Base-by-base conservation (phyloP, 2,113 vertebrate genomes). In the Chaetops frenatus region DNA sequence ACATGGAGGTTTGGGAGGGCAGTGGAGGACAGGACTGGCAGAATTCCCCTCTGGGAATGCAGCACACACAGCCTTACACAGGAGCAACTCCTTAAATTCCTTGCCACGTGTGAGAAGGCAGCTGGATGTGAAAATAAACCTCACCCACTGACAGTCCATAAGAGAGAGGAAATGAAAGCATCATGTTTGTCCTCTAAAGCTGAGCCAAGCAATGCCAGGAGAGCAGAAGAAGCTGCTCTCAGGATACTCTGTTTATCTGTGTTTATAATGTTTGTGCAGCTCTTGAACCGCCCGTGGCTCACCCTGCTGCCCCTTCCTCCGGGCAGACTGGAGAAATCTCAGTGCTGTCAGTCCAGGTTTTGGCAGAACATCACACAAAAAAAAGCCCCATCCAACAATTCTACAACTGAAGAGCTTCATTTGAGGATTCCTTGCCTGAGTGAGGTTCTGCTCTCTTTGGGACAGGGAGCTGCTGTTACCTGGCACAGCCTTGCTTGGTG, bases 171-270 rank as follows among this genome's bases (percentile, higher is more conserved):
- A 80, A 72, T 28, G 21, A 58, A 82, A 86, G 21, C 15, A 1
- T 31, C 21, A 31, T 33, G 33, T 38, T 88, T 67, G n/a, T 60
- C 29, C 27, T 21, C 21, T 51, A 79, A 33, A 64, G 44, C 53
- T 10, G 71, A 51, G 57, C 47, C 47, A 22, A 65, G 56, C 24
- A n/a, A 25, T 4, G 15, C 29, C 42, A 60, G 44, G 77, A 50
- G 38, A 56, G 48, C 1, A 8, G 88, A 69, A 56, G 0, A 0
- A 53, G 31, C n/a, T 0, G 1, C 53, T 74, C 57, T 7, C 10
- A 36, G 28, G 45, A 22, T 3, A 15, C 0, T 3, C 7, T 44
- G 14, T 38, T 73, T 45, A 2, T 31, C 0, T 8, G 4, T 60
- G 40, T 7, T 54, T 8, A 13, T 11, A 6, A 15, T 2, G 3